Evolutionary conservation across 2,888 invertebrate species (phyloP).

Genomic region (Cephus spinipes): DNA sequence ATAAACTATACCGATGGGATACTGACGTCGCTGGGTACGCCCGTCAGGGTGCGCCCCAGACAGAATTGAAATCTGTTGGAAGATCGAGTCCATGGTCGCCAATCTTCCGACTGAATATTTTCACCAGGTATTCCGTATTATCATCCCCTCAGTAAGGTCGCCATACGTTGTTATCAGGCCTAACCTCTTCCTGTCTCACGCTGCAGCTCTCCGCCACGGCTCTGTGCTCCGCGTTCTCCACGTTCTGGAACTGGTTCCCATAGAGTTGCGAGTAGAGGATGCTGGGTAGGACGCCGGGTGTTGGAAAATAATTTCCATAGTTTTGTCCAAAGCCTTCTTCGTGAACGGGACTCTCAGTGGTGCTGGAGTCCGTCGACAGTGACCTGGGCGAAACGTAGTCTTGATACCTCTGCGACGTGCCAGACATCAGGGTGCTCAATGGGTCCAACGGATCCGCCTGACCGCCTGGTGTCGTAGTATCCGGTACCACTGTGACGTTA

Average conservation of each 20-base stretch:
- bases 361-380: slow-evolving; percentile 84
- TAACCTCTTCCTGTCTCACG: slow-evolving; percentile 60
- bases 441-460: slow-evolving; percentile 60
- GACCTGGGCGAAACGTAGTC: slow-evolving; percentile 74
- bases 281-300: slow-evolving; percentile 81
- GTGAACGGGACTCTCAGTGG: slow-evolving; percentile 86
- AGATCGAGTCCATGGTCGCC: background rate
- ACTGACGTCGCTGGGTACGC: background rate
- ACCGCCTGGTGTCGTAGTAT: slow-evolving; percentile 73
- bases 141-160: slow-evolving; percentile 57
- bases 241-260: slow-evolving; percentile 68
- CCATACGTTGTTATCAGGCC: slow-evolving; percentile 65
- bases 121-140: background rate
- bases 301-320: slow-evolving; percentile 75
- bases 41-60: background rate
- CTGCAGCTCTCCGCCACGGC: slow-evolving; percentile 60
- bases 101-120: background rate
- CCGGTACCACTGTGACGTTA: slow-evolving; percentile 75
- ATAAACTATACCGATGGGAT: background rate
- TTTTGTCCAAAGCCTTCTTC: slow-evolving; percentile 74
- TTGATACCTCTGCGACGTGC: slow-evolving; percentile 59
- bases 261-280: slow-evolving; percentile 86
- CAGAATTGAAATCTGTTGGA: background rate
- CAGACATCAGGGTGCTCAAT: slow-evolving; percentile 57
- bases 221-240: slow-evolving; percentile 60